Evolutionary conservation across 2,797 vertebrate genomes (phyloP), one percentile per base, ranked within the genome.

Genomic region (Falco naumanni): DNA sequence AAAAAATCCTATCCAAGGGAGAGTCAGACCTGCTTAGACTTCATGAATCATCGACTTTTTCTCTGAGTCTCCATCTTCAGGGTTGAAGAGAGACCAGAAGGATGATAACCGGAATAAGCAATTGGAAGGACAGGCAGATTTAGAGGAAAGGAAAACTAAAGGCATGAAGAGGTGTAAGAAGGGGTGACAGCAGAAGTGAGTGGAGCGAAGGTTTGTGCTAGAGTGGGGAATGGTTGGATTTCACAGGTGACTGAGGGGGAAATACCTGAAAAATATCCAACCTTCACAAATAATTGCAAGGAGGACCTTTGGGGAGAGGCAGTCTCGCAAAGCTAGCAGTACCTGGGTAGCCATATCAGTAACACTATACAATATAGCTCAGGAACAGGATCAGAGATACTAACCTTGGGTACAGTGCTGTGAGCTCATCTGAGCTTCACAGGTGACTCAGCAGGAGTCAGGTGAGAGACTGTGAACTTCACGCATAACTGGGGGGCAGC

Each of bases 361-460:
- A 56, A 13, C 11, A 12, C 16, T 12, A 1, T 41, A 0, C 26
- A 57, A 41, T 41, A 41, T 41, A 48, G 25, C 16, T 60, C 0
- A 0, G 12, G 31, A 84, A 24, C 12, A 53, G 43, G 31, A 64
- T 65, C 66, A 82, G 78, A 94, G 87, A 37, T 48, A 41, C 11
- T 22, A 54, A 0, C 13, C 65, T 50, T 18, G 63, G 54, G 13
- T 39, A 56, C 48, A 19, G 13, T 39, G 33, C 34, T 50, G 31
- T 57, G 63, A 75, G 15, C 3, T 56, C 45, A 57, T 37, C 39
- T 34, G 51, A 12, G 29, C 80, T 85, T 90, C 64, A 24, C 26
- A 41, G n/a, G 33, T 33, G 21, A 28, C 50, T 57, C 69, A 34
- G 0, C 1, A 9, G 50, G 51, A 65, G 22, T 33, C 31, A 4